Conservation (phyloP, 2,888 invertebrate species). For the Digitonthophagus gazella region DNA sequence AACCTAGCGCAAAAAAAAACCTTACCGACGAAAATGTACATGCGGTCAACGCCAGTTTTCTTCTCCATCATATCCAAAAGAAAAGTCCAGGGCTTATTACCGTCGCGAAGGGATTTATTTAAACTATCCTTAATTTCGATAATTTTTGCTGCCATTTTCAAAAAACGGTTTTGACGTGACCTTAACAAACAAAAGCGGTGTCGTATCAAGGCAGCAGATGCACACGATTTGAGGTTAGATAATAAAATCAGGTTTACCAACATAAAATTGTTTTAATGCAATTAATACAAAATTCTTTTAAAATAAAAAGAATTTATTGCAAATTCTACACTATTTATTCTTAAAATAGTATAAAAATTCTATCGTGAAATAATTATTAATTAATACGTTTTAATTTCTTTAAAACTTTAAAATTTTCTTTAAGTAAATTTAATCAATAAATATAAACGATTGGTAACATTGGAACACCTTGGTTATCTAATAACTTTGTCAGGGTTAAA, state of each 20-base stretch:
- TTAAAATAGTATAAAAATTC: no score
- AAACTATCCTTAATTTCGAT: conserved; percentile 59
- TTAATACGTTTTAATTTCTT: no score
- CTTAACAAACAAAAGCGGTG: conserved; percentile 27
- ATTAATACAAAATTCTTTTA: no score
- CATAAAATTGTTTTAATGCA: not conserved
- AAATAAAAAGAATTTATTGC: no score
- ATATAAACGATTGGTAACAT: no score
- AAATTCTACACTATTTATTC: no score
- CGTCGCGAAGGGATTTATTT: conserved; percentile 63
- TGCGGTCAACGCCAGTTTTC: conserved; percentile 70
- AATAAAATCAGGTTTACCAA: not conserved
- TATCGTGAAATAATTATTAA: no score
- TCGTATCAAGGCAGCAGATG: conserved; percentile 19
- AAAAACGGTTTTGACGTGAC: conserved; percentile 26
- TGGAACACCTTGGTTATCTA: no score
- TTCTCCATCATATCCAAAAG: conserved; percentile 65
- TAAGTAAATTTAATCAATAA: no score
- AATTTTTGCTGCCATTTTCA: conserved; percentile 51
- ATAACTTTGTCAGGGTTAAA: no score
- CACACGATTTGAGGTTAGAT: conserved; percentile 9
- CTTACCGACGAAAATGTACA: conserved; percentile 79
- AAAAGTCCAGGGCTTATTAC: conserved; percentile 69
- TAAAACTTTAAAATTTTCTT: no score
- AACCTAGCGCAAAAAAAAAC: conserved; percentile 25